Conservation (phyloP, 2,113 vertebrate genomes). For the Copsychus sechellarum region DNA sequence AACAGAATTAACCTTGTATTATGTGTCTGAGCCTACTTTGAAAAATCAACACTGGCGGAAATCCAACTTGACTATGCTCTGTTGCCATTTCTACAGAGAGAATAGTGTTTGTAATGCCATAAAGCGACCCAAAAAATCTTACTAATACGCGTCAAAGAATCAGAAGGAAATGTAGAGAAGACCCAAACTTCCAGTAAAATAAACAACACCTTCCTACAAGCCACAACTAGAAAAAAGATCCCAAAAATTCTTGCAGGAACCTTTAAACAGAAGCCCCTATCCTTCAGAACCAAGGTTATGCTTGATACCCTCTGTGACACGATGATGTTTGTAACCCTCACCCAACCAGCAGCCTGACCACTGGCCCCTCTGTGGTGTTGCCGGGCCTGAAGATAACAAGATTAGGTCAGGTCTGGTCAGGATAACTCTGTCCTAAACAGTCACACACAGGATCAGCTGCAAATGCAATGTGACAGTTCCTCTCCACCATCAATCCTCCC, state of each 20-base stretch:
- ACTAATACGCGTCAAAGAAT: neutral
- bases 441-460: neutral
- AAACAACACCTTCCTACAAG: neutral
- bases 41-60: neutral
- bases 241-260: neutral
- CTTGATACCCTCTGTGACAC: fast-evolving
- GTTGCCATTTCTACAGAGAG: neutral
- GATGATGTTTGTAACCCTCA: fast-evolving
- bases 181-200: neutral
- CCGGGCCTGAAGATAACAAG: neutral
- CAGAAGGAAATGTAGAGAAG: neutral
- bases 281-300: fast-evolving
- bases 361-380: neutral
- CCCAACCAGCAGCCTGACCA: neutral
- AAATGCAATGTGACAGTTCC: neutral
- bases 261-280: neutral
- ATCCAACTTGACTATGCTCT: neutral
- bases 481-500: neutral
- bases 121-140: neutral
- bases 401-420: neutral
- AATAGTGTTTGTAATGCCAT: neutral
- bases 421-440: neutral
- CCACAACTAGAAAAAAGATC: neutral
- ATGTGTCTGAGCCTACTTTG: neutral
- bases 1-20: conserved; percentile 42